Evolutionary conservation across 2,113 vertebrate genomes (phyloP), one percentile per base, ranked within the genome.

Genomic region (Alaudala cheleensis): DNA sequence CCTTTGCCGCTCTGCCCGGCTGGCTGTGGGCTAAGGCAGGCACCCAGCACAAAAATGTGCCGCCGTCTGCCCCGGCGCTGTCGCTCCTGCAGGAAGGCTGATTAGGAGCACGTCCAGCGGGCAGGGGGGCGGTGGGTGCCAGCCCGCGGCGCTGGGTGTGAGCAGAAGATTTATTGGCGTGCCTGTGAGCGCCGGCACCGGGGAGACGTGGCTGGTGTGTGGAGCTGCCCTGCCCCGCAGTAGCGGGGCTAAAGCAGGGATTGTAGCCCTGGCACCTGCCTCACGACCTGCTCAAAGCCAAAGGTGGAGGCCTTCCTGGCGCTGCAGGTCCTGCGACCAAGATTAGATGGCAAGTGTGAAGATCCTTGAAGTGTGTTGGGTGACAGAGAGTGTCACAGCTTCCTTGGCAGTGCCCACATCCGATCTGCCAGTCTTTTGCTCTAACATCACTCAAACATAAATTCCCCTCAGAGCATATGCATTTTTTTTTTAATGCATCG

Each of bases 21-120:
- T 64, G 86, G 61, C 94, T 33, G 39, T 3, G 44, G 88, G 90
- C 81, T 33, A 8, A 94, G 54, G 87, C 93, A 89, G 95, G 94
- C 80, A 92, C 81, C 42, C 70, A 20, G 91, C 47, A 12, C 45
- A 88, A 91, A 83, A 93, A 62, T 92, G 88, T 76, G 96, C 92
- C 50, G 83, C 88, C 42, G 34, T 65, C 86, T 64, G 94, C 79
- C 57, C 92, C 45, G 37, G 51, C 69, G 4, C 12, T 3, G 79
- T 13, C 76, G 89, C 74, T 97, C 60, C 97, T 98, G 98, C 96
- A 97, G 98, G 98, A 98, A 98, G 79, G 33, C 79, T 90, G 97
- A 98, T 98, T 97, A 97, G 96, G 76, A 94, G 92, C 78, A 5
- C 23, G 25, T 66, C 28, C 18, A 3, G 47, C 40, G 50, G 83